These are phyloP conservation scores for Mormyrus hasselquistii DNA, from an alignment of 2,797 vertebrate species.

Conservation along the genomic window DNA sequence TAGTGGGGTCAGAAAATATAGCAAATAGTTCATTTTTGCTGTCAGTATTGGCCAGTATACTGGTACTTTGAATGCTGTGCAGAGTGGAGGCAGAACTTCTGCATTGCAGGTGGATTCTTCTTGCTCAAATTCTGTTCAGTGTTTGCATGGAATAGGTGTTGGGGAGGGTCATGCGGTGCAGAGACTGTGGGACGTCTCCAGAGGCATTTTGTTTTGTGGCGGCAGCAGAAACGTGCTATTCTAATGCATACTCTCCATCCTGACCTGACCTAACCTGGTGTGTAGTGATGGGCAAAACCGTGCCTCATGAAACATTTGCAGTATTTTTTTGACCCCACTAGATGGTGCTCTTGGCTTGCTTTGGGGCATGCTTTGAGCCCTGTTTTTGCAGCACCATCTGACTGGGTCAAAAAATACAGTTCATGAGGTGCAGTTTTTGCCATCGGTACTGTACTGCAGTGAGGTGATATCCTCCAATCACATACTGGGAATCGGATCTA, in stretches of 20 bases:
- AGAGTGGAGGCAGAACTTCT: background rate
- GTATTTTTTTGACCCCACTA: background rate
- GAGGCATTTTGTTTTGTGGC: background rate
- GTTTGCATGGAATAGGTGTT: background rate
- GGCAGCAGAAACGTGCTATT: background rate
- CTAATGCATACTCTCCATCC: background rate
- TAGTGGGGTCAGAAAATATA: background rate
- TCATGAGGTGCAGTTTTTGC: background rate
- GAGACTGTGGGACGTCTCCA: background rate
- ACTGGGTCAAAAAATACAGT: background rate
- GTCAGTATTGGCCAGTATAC: background rate
- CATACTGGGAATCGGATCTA: background rate
- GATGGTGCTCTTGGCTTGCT: background rate
- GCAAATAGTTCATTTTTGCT: background rate
- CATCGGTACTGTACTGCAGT: background rate
- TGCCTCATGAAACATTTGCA: background rate
- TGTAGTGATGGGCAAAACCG: background rate
- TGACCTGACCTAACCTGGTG: background rate
- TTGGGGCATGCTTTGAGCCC: background rate
- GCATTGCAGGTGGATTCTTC: background rate
- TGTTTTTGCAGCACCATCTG: background rate
- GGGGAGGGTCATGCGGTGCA: background rate
- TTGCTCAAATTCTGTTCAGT: background rate
- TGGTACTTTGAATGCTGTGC: background rate
- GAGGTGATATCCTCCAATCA: background rate